Conservation (phyloP, 2,888 invertebrate genomes). For the Eilema depressum region DNA sequence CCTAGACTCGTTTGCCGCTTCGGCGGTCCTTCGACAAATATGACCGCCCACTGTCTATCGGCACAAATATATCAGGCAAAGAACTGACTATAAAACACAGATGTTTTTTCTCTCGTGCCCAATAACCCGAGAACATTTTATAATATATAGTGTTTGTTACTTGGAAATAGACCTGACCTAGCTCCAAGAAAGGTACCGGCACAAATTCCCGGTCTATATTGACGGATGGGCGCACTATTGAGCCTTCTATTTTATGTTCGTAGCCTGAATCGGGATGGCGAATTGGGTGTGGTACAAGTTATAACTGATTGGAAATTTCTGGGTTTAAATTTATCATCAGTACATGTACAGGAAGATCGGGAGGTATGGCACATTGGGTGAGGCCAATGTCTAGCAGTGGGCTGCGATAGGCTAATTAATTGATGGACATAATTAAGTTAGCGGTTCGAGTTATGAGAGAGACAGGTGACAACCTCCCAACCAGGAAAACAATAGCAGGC, state of each 20-base stretch:
- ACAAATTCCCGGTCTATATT: conserved; percentile 10
- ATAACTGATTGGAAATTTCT: not conserved
- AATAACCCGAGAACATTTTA: conserved; percentile 6
- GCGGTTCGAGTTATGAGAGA: no score
- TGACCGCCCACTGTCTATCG: not conserved
- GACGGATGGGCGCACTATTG: conserved; percentile 37
- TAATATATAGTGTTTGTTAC: not conserved
- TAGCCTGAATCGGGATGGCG: conserved; percentile 52
- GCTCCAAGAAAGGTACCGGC: not conserved
- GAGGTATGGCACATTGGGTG: no score
- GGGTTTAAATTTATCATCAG: no score
- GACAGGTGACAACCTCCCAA: no score
- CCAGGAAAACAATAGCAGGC: no score
- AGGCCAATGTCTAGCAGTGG: no score
- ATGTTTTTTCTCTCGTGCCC: not conserved
- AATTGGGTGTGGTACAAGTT: conserved; percentile 26
- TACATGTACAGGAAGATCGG: no score
- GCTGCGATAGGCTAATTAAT: no score
- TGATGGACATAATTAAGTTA: no score
- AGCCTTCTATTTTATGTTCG: conserved; percentile 52
- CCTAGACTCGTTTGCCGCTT: not conserved
- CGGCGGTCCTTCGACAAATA: not conserved
- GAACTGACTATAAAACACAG: not conserved
- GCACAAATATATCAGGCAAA: not conserved
- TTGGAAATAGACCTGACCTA: not conserved